Conservation (phyloP, 2,888 invertebrate genomes). For the Meandrusa payeni region DNA sequence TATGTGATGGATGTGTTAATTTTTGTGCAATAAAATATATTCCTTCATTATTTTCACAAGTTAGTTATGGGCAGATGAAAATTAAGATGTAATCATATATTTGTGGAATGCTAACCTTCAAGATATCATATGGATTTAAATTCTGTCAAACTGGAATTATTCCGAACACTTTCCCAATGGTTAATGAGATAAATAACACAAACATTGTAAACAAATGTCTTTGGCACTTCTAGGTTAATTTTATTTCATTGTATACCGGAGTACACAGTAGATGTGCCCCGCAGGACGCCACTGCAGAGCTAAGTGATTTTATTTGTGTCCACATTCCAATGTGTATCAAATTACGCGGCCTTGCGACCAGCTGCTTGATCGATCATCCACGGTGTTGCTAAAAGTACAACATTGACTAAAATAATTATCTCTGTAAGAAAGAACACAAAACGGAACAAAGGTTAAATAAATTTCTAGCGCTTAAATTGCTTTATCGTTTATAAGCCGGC, state of each 20-base stretch:
- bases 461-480: slow-evolving; percentile 9
- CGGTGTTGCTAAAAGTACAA: slow-evolving; percentile 58
- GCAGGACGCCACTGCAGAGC: slow-evolving; percentile 71
- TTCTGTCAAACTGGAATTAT: too few species aligned
- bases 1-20: too few species aligned
- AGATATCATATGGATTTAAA: too few species aligned
- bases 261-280: slow-evolving; percentile 63
- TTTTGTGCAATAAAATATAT: too few species aligned
- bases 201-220: too few species aligned
- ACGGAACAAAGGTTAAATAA: slow-evolving; percentile 6
- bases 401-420: slow-evolving; percentile 39
- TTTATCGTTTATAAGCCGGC: slow-evolving; percentile 10
- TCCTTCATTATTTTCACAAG: too few species aligned
- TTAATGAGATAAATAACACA: too few species aligned
- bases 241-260: slow-evolving; percentile 31
- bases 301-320: slow-evolving; percentile 81
- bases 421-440: slow-evolving; percentile 23
- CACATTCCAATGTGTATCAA: slow-evolving; percentile 78
- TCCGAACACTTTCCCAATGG: too few species aligned
- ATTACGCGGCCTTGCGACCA: slow-evolving; percentile 68
- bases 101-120: too few species aligned
- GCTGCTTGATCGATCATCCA: slow-evolving; percentile 73
- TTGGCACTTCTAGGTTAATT: slow-evolving; percentile 33
- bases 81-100: too few species aligned
- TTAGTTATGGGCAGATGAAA: too few species aligned